These are phyloP conservation scores for Motacilla tschutschensis DNA, from an alignment of 2,113 vertebrate genomes.

Conservation along the genomic window DNA sequence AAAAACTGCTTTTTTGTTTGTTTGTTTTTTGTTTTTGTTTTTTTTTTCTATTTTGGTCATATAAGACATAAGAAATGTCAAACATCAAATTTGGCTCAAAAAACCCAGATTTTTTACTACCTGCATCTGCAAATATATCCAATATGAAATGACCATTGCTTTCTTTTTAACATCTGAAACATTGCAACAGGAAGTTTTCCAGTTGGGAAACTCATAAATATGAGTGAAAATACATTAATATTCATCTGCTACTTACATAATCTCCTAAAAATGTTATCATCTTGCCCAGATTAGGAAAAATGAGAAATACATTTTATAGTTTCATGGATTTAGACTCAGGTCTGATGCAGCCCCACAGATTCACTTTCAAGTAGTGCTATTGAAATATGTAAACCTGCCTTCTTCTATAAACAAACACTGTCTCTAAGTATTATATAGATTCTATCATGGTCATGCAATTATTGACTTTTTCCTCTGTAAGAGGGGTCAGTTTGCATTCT, in stretches of 20 bases:
- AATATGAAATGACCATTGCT: background rate
- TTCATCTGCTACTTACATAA: background rate
- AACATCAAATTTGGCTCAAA: background rate
- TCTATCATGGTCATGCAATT: background rate
- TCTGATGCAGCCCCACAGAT: background rate
- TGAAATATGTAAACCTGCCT: background rate
- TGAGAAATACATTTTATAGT: background rate
- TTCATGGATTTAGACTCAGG: background rate
- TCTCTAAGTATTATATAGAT: background rate
- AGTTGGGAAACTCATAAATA: background rate
- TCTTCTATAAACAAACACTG: background rate
- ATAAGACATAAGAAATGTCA: background rate
- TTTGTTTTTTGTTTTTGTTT: too few relatives aligned
- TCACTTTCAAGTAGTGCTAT: background rate
- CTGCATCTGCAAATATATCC: background rate
- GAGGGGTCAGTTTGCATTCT: background rate
- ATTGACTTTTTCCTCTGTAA: background rate
- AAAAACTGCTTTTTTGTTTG: background rate
- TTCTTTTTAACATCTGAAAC: background rate
- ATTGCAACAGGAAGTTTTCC: background rate
- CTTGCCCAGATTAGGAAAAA: background rate
- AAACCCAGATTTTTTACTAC: background rate
- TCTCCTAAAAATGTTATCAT: background rate
- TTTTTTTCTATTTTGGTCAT: background rate
- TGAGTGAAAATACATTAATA: background rate